These are phyloP conservation scores for Litocranius walleri DNA, from an alignment of 2,113 vertebrate genomes.

Conservation along the genomic window DNA sequence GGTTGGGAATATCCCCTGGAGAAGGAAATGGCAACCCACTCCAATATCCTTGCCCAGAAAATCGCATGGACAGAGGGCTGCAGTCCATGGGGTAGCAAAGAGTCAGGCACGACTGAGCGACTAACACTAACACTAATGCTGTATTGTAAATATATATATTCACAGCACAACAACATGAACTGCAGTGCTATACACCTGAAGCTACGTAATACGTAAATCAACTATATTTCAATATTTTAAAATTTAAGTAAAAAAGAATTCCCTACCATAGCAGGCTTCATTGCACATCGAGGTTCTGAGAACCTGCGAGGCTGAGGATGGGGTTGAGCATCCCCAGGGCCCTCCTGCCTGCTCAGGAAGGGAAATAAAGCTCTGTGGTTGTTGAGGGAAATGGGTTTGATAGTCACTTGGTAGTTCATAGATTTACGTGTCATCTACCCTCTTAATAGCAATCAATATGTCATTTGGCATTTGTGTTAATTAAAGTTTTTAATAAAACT, in stretches of 20 bases:
- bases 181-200: too few species aligned
- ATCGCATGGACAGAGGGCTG: too few species aligned
- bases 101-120: too few species aligned
- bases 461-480: slow-evolving; percentile 58
- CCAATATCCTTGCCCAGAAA: neutral
- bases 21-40: neutral
- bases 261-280: neutral
- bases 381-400: neutral
- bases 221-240: neutral
- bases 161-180: neutral
- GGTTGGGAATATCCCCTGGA: too few species aligned
- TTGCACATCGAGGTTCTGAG: rapidly evolving
- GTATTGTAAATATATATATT: neutral
- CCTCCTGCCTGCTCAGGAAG: neutral
- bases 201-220: neutral
- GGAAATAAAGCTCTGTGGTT: neutral
- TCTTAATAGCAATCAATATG: slow-evolving; percentile 11
- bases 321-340: rapidly evolving
- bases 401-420: neutral
- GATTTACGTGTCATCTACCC: neutral
- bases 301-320: neutral
- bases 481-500: slow-evolving; percentile 72
- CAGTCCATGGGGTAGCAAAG: too few species aligned
- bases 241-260: neutral
- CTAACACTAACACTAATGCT: too few species aligned